Evolutionary conservation across 2,113 vertebrate genomes (phyloP), one percentile per base, ranked within the genome.

Genomic region (Charadrius vociferus): DNA sequence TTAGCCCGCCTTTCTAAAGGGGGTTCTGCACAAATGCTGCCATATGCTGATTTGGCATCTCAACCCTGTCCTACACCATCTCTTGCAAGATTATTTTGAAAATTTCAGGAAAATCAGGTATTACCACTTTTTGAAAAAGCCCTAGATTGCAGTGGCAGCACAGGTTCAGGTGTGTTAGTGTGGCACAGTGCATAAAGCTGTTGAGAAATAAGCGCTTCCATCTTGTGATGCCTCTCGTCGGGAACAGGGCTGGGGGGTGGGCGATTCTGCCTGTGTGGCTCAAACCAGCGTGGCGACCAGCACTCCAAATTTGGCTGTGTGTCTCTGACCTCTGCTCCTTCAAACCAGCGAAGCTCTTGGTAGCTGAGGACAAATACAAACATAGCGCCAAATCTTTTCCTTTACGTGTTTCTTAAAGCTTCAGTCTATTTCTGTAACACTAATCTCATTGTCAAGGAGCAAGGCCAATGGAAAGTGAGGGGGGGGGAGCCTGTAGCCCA

Each of bases 21-120:
- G 14, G 30, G 4, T 74, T 80, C 47, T 14, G 14, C 27, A 24
- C 6, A 18, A n/a, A 5, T 6, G 24, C 8, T 50, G n/a, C 22
- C 10, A 7, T 9, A 9, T 1, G 1, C 7, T 45, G 37, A 34
- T 34, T 53, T 43, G 59, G 5, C 30, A 58, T 53, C 71, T 27
- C 11, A 29, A 2, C 39, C 29, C 7, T 49, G 14, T 34, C 36
- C 63, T 65, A 8, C 0, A 0, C 56, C 6, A 1, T 34, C 15
- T 71, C 16, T 37, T 80, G 86, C 43, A 45, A 27, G 1, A 12
- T 30, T 27, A 29, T 22, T 50, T 70, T 37, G 32, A 87, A 81
- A n/a, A 52, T 8, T 7, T 34, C 27, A 13, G 29, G 65, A 62
- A 61, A 78, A 75, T 32, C 9, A 59, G 22, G 9, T 67, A 23